Percentiles rank a stretch among this genome's conserved stretches.
These are phyloP conservation scores for Xanthorhoe spadicearia DNA, from an alignment of 2,888 invertebrate species.

Conservation along the genomic window DNA sequence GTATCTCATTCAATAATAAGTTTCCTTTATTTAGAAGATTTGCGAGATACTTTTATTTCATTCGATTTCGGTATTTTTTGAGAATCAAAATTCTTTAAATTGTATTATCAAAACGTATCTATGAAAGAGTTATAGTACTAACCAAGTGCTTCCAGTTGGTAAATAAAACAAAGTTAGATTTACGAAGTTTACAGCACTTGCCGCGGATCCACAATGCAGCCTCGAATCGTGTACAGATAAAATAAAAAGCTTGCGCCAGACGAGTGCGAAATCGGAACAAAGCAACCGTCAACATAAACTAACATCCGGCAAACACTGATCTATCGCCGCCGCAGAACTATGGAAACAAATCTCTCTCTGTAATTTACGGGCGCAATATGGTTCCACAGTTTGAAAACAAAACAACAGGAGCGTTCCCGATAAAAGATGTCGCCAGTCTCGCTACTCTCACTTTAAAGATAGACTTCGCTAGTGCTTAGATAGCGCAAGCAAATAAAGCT, in stretches of 20 bases:
- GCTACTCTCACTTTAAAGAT: slow-evolving; percentile 74
- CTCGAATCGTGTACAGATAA: slow-evolving; percentile 38
- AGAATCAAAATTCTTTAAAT: background rate
- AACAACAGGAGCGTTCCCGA: slow-evolving; percentile 74
- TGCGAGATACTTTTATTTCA: background rate
- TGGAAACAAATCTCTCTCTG: slow-evolving; percentile 81
- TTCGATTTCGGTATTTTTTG: background rate
- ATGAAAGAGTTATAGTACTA: background rate
- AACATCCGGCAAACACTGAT: slow-evolving; percentile 81
- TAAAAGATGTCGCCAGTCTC: slow-evolving; percentile 80
- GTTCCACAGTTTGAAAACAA: slow-evolving; percentile 74
- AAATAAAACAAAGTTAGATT: slow-evolving; percentile 1
- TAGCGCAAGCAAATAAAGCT: slow-evolving; percentile 63
- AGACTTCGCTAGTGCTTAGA: slow-evolving; percentile 66
- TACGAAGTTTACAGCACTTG: slow-evolving; percentile 6
- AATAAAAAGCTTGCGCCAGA: slow-evolving; percentile 61
- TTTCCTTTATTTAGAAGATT: background rate
- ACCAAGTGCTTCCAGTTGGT: slow-evolving; percentile 1
- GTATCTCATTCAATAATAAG: background rate
- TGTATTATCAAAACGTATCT: background rate
- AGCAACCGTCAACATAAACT: slow-evolving; percentile 79
- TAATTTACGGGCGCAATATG: slow-evolving; percentile 82
- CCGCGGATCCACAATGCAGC: slow-evolving; percentile 8
- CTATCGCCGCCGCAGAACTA: slow-evolving; percentile 80
- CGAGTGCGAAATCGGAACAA: slow-evolving; percentile 75